Conservation (phyloP, 2,888 invertebrate species). For the Neoitamus cyanurus region DNA sequence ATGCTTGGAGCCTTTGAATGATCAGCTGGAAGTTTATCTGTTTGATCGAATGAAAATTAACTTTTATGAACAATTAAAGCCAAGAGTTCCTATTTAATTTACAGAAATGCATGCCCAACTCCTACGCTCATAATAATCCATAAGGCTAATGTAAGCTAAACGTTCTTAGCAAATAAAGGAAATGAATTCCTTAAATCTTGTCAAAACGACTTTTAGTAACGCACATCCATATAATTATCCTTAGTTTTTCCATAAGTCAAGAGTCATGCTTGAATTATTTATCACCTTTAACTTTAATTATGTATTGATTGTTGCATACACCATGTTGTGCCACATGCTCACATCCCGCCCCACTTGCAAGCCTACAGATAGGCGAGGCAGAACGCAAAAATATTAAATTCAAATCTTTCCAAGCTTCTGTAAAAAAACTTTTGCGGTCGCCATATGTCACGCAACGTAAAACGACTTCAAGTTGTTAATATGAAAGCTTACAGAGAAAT, state of each 20-base stretch:
- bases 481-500: background rate
- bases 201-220: background rate
- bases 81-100: too few species aligned
- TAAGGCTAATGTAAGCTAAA: background rate
- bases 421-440: background rate
- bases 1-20: too few species aligned
- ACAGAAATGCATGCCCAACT: background rate
- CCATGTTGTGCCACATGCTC: background rate
- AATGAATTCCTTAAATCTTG: background rate
- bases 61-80: too few species aligned
- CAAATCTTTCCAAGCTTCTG: background rate
- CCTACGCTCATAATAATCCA: background rate
- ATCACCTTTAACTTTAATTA: background rate
- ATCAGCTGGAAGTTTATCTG: too few species aligned
- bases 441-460: constrained; percentile 11
- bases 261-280: background rate
- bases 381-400: background rate
- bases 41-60: too few species aligned
- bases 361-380: background rate
- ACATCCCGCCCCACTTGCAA: background rate
- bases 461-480: constrained; percentile 14
- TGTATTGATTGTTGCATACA: background rate
- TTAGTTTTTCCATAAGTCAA: background rate
- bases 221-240: background rate
- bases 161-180: background rate